Evolutionary conservation across 2,888 invertebrate species (phyloP), one percentile per base, ranked within the genome.

Genomic region (Eugnorisma glareosa): DNA sequence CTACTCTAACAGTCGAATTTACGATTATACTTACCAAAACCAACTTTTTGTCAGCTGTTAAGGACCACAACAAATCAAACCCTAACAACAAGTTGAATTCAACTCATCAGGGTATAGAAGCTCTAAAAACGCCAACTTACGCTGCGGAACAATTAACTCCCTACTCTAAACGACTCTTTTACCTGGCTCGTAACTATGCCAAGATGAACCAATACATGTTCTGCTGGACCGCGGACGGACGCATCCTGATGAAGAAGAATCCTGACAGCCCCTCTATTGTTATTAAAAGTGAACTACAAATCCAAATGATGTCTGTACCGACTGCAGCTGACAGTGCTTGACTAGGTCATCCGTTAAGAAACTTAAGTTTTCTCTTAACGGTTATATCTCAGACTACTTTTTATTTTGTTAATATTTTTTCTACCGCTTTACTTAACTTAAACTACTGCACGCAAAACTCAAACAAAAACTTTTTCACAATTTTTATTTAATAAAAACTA

Each of bases 241-340:
- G 64, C n/a, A 64, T 66, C 37, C 35, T 59, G 24, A 21, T 67
- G 67, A 45, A 67, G 21, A 67, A 67, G 11, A 31, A 24, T 8
- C 67, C 67, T 45, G 67, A 67, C 67, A 67, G 45, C 31, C 45
- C 31, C 0, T 45, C 45, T 45, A 67, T 63, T 24, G 24, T 63
- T 63, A 37, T 37, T 5, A 37, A 18, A 63, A 63, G 24, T 8
- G 37, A 63, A 63, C 11, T 3, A 6, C 63, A 63, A 18, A 28
- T 63, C 13, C 28, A 63, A 18, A 63, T 8, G 31, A 21, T 61
- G 35, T 61, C 63, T 11, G 24, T 2, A 31, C 31, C 31, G 18
- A 31, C 15, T 28, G 7, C 15, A 24, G 3, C 61, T 3, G 31
- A 40, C 1, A 31, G 10, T 3, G 2, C 7, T 24, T 64, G 37